Evolutionary conservation across 2,888 invertebrate species (phyloP).

Genomic region (Sepioteuthis lessoniana): DNA sequence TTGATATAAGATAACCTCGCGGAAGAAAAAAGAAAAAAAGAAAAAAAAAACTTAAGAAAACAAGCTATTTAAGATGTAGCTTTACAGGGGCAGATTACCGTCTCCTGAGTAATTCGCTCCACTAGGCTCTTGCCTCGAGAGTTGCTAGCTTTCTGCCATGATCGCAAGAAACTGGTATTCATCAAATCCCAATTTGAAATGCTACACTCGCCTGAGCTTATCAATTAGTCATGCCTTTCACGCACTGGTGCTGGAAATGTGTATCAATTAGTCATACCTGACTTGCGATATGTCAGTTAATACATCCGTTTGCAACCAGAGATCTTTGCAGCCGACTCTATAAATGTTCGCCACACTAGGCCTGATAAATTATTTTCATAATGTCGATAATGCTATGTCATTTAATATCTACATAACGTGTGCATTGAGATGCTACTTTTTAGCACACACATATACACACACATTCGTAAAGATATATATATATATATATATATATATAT

Average conservation of each 20-base stretch:
- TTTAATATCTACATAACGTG: neutral
- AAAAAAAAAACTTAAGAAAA: neutral
- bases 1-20: too few relatives aligned
- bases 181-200: neutral
- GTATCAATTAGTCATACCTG: neutral
- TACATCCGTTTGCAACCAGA: neutral
- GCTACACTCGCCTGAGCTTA: neutral
- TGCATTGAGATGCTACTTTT: neutral
- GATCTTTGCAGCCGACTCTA: neutral
- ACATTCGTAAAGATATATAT: neutral
- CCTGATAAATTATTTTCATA: neutral
- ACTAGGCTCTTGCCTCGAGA: neutral
- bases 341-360: neutral
- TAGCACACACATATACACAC: neutral
- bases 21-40: too few relatives aligned
- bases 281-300: neutral
- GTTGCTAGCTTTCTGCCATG: neutral
- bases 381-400: neutral
- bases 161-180: neutral
- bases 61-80: neutral
- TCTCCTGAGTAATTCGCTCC: neutral
- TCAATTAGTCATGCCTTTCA: slow-evolving; percentile 33
- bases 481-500: neutral
- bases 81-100: neutral
- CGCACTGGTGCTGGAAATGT: neutral